phyloP scores from a whole-genome alignment of 2,888 invertebrate genomes.

The Vesta saturnalis region DNA sequence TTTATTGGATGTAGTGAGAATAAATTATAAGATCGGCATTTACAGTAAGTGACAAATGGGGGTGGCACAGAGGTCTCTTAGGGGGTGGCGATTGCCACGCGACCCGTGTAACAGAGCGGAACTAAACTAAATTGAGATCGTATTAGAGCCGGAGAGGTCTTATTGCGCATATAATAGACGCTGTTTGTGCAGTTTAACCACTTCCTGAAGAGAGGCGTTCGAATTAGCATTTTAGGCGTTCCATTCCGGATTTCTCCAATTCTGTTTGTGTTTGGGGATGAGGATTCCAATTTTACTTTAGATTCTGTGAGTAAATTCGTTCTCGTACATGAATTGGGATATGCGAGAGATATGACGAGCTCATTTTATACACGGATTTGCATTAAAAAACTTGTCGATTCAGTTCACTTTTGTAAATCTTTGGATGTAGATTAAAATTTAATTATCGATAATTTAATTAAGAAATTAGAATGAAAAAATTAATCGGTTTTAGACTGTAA shows the following conservation, averaged over 20 bases:
- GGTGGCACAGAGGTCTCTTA: conserved; percentile 51
- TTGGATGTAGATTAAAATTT: neutral
- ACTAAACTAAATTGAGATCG: conserved; percentile 66
- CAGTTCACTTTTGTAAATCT: neutral
- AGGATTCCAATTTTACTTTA: conserved; percentile 56
- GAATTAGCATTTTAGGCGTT: conserved; percentile 63
- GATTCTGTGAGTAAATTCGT: conserved; percentile 37
- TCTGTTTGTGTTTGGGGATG: conserved; percentile 56
- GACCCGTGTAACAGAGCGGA: conserved; percentile 65
- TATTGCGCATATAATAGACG: conserved; percentile 65
- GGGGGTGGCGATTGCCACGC: conserved; percentile 62
- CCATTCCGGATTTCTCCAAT: conserved; percentile 57
- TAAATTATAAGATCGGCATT: conserved; percentile 25
- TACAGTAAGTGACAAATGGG: conserved; percentile 50
- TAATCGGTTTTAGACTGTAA: too few species aligned
- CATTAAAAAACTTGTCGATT: conserved; percentile 27
- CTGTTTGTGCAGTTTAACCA: conserved; percentile 65
- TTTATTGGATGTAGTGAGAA: conserved; percentile 15
- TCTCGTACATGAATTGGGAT: conserved; percentile 35
- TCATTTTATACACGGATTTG: conserved; percentile 35
- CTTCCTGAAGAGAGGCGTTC: conserved; percentile 61
- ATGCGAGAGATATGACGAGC: conserved; percentile 36
- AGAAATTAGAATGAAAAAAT: too few species aligned
- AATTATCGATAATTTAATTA: neutral
- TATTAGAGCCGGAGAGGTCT: conserved; percentile 64